Conservation (phyloP, 1,140 invertebrate genomes). For the Panulirus ornatus region DNA sequence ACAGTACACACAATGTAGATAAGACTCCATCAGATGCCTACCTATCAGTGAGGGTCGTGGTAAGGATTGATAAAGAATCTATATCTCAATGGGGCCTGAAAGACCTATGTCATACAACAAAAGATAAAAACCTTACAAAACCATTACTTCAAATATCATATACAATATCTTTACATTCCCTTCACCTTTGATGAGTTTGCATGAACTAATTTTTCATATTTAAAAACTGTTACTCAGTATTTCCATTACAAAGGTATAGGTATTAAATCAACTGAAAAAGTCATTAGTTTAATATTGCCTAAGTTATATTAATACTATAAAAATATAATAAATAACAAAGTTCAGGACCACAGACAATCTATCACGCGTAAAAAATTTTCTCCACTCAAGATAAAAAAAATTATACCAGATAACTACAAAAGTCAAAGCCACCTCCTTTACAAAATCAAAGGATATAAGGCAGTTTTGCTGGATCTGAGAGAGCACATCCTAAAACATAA, state of each 20-base stretch:
- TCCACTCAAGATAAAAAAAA: slow-evolving; percentile 13
- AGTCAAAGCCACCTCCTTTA: background rate
- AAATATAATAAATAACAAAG: slow-evolving; percentile 61
- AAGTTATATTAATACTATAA: slow-evolving; percentile 27
- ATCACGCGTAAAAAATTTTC: background rate
- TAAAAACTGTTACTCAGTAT: too few relatives aligned
- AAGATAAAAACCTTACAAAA: too few relatives aligned
- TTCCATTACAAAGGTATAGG: background rate
- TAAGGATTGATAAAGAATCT: too few relatives aligned
- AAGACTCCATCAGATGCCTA: too few relatives aligned
- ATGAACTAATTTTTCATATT: too few relatives aligned
- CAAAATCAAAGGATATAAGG: slow-evolving; percentile 60
- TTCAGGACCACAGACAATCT: slow-evolving; percentile 30
- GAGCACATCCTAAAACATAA: slow-evolving; percentile 70
- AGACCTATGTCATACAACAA: too few relatives aligned
- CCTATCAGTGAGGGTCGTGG: too few relatives aligned
- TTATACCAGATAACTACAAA: background rate
- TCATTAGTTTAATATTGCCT: background rate
- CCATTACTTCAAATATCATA: too few relatives aligned
- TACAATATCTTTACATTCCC: too few relatives aligned
- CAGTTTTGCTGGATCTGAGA: slow-evolving; percentile 66
- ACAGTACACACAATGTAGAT: too few relatives aligned
- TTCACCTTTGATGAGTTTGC: too few relatives aligned
- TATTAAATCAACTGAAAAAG: background rate
- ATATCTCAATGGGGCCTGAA: too few relatives aligned